phyloP scores from a whole-genome alignment of 2,888 invertebrate species.

The Ctena decussata region DNA sequence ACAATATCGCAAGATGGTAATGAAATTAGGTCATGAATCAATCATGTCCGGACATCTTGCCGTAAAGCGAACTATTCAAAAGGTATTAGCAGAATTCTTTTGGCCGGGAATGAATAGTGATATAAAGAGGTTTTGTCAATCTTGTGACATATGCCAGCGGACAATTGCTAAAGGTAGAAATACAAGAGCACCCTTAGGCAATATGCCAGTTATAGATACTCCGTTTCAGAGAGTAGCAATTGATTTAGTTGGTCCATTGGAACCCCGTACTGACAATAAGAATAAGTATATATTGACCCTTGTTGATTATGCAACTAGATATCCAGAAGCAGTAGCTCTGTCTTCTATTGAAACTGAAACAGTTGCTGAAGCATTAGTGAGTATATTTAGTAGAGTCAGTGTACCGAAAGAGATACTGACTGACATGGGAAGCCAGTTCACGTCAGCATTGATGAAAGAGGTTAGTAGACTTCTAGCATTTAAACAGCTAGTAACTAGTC shows the following conservation, averaged over 20 bases:
- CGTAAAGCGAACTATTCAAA: not conserved
- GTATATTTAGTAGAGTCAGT: slow-evolving; percentile 39
- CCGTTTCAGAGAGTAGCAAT: slow-evolving; percentile 61
- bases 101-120: slow-evolving; percentile 57
- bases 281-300: slow-evolving; percentile 54
- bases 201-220: slow-evolving; percentile 63
- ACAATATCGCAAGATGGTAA: slow-evolving; percentile 29
- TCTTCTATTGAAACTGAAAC: slow-evolving; percentile 32
- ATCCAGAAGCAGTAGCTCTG: slow-evolving; percentile 29
- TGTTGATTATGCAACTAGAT: slow-evolving; percentile 52
- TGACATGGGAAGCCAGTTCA: slow-evolving; percentile 62
- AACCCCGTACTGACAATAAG: slow-evolving; percentile 22
- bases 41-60: slow-evolving; percentile 35
- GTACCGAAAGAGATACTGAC: slow-evolving; percentile 51
- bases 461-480: slow-evolving; percentile 49
- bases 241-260: slow-evolving; percentile 61
- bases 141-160: slow-evolving; percentile 58
- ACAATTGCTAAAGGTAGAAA: slow-evolving; percentile 50
- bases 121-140: slow-evolving; percentile 43
- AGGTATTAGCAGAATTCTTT: slow-evolving; percentile 43
- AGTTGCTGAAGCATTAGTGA: slow-evolving; percentile 50
- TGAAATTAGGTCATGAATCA: slow-evolving; percentile 60
- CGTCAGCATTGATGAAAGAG: slow-evolving; percentile 63
- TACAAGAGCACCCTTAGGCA: slow-evolving; percentile 40
- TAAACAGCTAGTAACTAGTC: no score